Percentiles rank a stretch among this genome's conserved stretches.
Conservation (phyloP, 2,888 invertebrate genomes). For the Scaeva pyrastri region DNA sequence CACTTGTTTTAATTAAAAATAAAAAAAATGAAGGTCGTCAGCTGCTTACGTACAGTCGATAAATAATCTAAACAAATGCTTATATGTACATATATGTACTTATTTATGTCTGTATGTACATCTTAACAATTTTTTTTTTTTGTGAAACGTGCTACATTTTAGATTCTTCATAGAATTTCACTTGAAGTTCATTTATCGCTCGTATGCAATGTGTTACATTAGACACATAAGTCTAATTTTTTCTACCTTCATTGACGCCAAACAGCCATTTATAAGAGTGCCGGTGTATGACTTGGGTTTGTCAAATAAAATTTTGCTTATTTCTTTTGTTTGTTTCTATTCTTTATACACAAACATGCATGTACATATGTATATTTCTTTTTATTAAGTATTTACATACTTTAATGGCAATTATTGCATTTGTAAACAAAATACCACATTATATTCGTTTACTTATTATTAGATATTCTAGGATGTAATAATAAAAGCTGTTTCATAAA, state of each 20-base stretch:
- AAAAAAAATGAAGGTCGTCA: constrained; percentile 60
- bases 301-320: constrained; percentile 37
- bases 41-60: constrained; percentile 34
- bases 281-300: neutral
- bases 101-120: no score
- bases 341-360: no score
- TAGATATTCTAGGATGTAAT: no score
- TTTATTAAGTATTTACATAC: no score
- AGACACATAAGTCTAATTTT: constrained; percentile 54
- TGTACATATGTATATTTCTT: no score
- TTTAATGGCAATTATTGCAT: no score
- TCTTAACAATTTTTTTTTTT: constrained; percentile 2
- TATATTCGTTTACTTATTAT: no score
- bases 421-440: no score
- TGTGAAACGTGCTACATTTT: constrained; percentile 31
- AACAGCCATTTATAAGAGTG: neutral
- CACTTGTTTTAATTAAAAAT: constrained; percentile 9
- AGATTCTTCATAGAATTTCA: constrained; percentile 8
- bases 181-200: constrained; percentile 26
- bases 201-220: constrained; percentile 42
- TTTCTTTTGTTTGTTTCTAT: neutral
- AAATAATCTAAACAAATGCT: constrained; percentile 1
- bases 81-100: neutral
- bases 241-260: constrained; percentile 6
- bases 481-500: no score